phyloP scores from a whole-genome alignment of 2,113 vertebrate species.

The Saguinus imperator region DNA sequence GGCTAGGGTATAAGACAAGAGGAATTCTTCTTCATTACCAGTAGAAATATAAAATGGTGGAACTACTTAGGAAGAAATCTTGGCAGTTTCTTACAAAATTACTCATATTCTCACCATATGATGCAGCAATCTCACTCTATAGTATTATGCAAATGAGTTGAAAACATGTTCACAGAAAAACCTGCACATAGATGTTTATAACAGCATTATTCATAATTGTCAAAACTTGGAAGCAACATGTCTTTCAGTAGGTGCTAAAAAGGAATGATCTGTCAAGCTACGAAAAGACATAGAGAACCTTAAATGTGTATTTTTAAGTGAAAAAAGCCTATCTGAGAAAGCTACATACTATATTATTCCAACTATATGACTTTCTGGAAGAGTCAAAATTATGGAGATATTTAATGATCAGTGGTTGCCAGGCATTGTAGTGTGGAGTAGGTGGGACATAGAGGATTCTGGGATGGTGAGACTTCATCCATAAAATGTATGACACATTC shows the following conservation, averaged over 20 bases:
- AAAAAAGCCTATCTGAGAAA: background rate
- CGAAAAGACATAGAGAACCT: background rate
- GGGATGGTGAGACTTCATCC: background rate
- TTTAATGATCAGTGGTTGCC: background rate
- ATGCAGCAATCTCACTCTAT: background rate
- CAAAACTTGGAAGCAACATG: background rate
- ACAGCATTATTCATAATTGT: background rate
- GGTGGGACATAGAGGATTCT: background rate
- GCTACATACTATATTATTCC: background rate
- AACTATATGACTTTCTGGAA: background rate
- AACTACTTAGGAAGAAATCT: background rate
- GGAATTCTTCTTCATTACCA: background rate
- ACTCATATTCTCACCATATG: background rate
- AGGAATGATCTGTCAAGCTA: background rate
- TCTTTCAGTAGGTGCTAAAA: background rate
- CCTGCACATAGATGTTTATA: background rate
- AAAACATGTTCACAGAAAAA: background rate
- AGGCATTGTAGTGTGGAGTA: background rate
- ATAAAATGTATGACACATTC: background rate
- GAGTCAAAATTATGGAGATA: background rate
- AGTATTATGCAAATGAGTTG: background rate
- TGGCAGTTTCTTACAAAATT: background rate
- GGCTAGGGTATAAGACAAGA: too few relatives aligned
- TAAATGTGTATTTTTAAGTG: background rate
- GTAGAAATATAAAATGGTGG: background rate